A percentile compares a stretch with the other conserved stretches of the same genome.
Evolutionary conservation across 2,113 vertebrate species (phyloP).

Genomic region (Castor canadensis): DNA sequence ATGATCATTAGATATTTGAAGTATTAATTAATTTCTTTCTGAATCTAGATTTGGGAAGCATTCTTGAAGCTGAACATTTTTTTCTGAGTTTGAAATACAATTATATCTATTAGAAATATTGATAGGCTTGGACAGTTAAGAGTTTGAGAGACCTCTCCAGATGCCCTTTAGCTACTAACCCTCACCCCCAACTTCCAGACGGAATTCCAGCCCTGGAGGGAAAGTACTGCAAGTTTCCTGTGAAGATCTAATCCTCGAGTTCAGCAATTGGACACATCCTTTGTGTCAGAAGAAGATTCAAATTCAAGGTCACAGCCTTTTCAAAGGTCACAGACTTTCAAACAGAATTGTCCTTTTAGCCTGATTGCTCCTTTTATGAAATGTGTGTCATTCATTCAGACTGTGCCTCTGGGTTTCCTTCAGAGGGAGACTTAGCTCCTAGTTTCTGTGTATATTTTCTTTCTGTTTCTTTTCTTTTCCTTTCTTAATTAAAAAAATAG

Average conservation of each 20-base stretch:
- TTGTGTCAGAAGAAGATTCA: slow-evolving; percentile 52
- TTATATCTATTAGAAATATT: background rate
- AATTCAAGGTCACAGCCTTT: slow-evolving; percentile 64
- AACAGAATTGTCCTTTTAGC: slow-evolving; percentile 57
- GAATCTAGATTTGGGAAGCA: background rate
- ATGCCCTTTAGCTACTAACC: background rate
- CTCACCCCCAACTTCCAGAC: background rate
- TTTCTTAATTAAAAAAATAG: background rate
- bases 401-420: slow-evolving; percentile 62
- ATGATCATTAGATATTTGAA: background rate
- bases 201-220: background rate
- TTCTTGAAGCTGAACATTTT: background rate
- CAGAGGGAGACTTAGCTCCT: slow-evolving; percentile 44
- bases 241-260: background rate
- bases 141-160: background rate
- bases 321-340: slow-evolving; percentile 36
- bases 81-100: background rate
- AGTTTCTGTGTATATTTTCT: slow-evolving; percentile 32
- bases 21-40: background rate
- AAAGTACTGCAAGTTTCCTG: slow-evolving; percentile 51
- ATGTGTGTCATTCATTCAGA: slow-evolving; percentile 67
- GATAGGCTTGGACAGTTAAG: background rate
- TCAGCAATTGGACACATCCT: slow-evolving; percentile 54
- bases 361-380: slow-evolving; percentile 64
- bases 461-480: background rate